Evolutionary conservation across 2,888 invertebrate genomes (phyloP).

Genomic region (Lithosia quadra): DNA sequence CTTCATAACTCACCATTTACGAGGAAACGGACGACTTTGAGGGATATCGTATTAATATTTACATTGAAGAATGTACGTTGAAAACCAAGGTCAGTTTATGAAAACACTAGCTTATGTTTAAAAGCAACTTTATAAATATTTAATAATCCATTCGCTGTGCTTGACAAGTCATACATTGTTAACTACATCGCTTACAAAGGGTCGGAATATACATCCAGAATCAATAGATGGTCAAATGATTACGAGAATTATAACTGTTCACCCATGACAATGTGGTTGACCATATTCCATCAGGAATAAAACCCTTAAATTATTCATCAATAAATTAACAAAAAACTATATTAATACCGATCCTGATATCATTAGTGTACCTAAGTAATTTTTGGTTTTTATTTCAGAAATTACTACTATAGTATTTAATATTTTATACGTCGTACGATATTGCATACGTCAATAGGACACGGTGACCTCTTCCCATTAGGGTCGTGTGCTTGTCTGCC

Average conservation of each 20-base stretch:
- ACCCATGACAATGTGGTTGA: too few species aligned
- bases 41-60: not conserved
- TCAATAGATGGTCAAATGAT: not conserved
- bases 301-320: too few species aligned
- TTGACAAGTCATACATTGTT: constrained; percentile 6
- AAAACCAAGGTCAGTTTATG: constrained; percentile 1
- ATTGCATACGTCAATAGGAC: too few species aligned
- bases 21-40: not conserved
- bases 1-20: not conserved
- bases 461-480: too few species aligned
- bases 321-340: too few species aligned
- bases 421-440: too few species aligned
- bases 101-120: not conserved
- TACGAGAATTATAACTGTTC: not conserved
- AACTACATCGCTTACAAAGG: not conserved
- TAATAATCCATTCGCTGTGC: constrained; percentile 14
- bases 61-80: not conserved
- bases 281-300: too few species aligned
- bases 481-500: too few species aligned
- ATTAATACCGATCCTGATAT: too few species aligned
- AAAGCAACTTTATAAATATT: constrained; percentile 25
- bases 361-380: too few species aligned
- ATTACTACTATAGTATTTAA: too few species aligned
- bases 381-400: too few species aligned
- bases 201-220: not conserved